Conservation (phyloP, 2,888 invertebrate genomes). For the Malachius bipustulatus region DNA sequence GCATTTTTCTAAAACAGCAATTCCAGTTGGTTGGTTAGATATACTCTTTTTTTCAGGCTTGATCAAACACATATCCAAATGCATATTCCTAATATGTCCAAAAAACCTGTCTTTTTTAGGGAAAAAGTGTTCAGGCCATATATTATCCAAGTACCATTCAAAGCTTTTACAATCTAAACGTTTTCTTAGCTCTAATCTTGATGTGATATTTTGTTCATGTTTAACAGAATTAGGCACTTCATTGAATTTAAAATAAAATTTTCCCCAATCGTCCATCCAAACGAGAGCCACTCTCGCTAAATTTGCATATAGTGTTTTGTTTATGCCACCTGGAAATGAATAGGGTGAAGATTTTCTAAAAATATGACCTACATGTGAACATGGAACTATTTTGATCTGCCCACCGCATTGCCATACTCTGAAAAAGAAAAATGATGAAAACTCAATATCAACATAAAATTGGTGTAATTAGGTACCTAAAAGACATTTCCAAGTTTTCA, state of each 20-base stretch:
- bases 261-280: conserved; percentile 97
- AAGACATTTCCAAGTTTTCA: conserved; percentile 94
- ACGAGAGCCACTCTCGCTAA: conserved; percentile 86
- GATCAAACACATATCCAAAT: conserved; percentile 45
- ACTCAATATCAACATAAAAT: not conserved
- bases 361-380: conserved; percentile 87
- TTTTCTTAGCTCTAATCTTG: conserved; percentile 48
- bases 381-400: conserved; percentile 78
- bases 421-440: conserved; percentile 4
- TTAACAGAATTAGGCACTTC: conserved; percentile 49
- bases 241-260: conserved; percentile 82
- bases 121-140: conserved; percentile 96
- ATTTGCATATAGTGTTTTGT: conserved; percentile 79
- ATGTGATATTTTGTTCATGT: conserved; percentile 48
- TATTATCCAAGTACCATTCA: conserved; percentile 84
- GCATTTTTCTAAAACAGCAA: conserved; percentile 56
- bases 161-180: conserved; percentile 74
- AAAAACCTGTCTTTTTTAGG: conserved; percentile 80
- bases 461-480: conserved; percentile 32
- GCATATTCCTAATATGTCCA: conserved; percentile 60
- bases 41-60: conserved; percentile 48
- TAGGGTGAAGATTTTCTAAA: conserved; percentile 91
- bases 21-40: conserved; percentile 57
- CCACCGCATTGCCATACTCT: conserved; percentile 95
- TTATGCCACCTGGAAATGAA: conserved; percentile 85